These are phyloP conservation scores for Distichodus sexfasciatus DNA, from an alignment of 2,797 vertebrate species.

Conservation along the genomic window DNA sequence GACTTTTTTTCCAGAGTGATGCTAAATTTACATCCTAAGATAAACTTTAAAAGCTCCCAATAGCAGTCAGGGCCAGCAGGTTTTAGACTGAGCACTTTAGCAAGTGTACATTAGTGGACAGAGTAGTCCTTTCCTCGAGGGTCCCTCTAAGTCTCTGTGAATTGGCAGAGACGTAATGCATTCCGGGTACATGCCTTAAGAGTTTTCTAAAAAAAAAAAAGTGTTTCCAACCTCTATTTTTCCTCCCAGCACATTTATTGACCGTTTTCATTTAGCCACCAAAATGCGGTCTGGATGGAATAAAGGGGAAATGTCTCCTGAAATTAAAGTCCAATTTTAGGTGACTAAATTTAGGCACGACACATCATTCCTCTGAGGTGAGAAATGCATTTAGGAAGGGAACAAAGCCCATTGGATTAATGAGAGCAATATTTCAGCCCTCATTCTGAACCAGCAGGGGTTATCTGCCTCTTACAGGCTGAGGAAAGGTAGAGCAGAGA, in stretches of 20 bases:
- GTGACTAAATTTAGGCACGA: conserved; percentile 40
- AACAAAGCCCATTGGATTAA: conserved; percentile 33
- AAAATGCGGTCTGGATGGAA: conserved; percentile 12
- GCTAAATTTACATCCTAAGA: no score
- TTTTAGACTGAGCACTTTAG: not conserved
- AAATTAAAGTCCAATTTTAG: conserved; percentile 33
- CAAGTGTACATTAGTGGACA: not conserved
- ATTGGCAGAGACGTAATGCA: not conserved
- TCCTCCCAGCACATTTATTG: conserved; percentile 3
- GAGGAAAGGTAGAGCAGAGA: not conserved
- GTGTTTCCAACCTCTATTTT: conserved; percentile 6
- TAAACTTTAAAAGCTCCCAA: not conserved
- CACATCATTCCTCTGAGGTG: conserved; percentile 40
- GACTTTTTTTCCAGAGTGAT: no score
- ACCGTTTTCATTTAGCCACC: conserved; percentile 8
- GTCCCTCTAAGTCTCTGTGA: conserved; percentile 9
- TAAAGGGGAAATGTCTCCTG: not conserved
- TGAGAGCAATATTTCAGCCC: conserved; percentile 36
- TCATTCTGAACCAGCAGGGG: conserved; percentile 21
- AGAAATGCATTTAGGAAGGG: conserved; percentile 41
- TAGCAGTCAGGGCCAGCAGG: not conserved
- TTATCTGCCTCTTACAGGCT: conserved; percentile 24
- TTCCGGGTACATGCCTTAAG: not conserved
- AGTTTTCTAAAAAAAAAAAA: not conserved
- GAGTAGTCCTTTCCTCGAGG: not conserved